A percentile compares a stretch with the other conserved stretches of the same genome.
Evolutionary conservation across 2,888 invertebrate genomes (phyloP).

Genomic region (Bhutanitis thaidina): DNA sequence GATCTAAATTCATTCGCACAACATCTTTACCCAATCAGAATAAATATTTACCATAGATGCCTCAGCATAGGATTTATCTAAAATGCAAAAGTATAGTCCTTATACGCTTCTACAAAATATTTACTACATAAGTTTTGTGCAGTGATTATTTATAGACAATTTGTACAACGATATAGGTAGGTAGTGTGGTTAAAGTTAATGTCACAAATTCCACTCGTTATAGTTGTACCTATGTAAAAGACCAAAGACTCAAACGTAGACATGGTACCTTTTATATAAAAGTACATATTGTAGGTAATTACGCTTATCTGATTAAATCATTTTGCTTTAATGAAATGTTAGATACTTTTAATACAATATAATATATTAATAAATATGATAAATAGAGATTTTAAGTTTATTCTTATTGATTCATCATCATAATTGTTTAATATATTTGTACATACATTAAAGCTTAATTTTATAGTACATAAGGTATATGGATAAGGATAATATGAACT

Average conservation of each 20-base stretch:
- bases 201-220: slow-evolving; percentile 47
- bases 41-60: slow-evolving; percentile 52
- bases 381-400: slow-evolving; percentile 31
- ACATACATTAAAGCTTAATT: slow-evolving; percentile 25
- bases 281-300: slow-evolving; percentile 36
- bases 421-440: slow-evolving; percentile 28
- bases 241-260: slow-evolving; percentile 42
- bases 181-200: slow-evolving; percentile 39
- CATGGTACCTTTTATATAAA: slow-evolving; percentile 36
- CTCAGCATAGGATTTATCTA: slow-evolving; percentile 29
- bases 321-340: slow-evolving; percentile 27
- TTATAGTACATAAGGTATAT: slow-evolving; percentile 15
- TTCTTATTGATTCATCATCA: slow-evolving; percentile 8
- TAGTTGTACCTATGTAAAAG: slow-evolving; percentile 34
- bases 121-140: slow-evolving; percentile 40
- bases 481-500: slow-evolving; percentile 2
- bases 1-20: slow-evolving; percentile 11
- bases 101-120: slow-evolving; percentile 26
- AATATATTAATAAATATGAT: slow-evolving; percentile 16
- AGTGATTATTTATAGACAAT: slow-evolving; percentile 42
- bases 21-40: slow-evolving; percentile 33
- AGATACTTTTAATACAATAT: slow-evolving; percentile 26
- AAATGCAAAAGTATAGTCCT: neutral
- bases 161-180: slow-evolving; percentile 57
- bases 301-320: slow-evolving; percentile 42